Percentiles rank a stretch among this genome's conserved stretches.
phyloP scores from a whole-genome alignment of 2,888 invertebrate genomes.

The Microplitis manilae region DNA sequence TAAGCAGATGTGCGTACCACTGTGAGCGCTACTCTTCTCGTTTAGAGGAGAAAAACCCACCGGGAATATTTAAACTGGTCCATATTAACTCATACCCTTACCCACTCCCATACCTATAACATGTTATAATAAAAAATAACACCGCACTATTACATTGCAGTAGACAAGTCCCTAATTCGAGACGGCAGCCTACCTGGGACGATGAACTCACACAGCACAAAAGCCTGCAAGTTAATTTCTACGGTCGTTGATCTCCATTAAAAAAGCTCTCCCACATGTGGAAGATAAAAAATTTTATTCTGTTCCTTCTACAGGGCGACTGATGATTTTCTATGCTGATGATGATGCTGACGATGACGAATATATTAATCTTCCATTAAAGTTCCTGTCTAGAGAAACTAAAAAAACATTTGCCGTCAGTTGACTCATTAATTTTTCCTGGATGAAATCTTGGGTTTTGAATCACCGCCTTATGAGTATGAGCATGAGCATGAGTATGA shows the following conservation, averaged over 20 bases:
- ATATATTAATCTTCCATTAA: background rate
- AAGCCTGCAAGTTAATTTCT: background rate
- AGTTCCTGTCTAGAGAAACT: background rate
- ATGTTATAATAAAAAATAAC: too few relatives aligned
- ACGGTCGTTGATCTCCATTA: constrained; percentile 8
- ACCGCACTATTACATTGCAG: background rate
- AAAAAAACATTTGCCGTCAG: constrained; percentile 20
- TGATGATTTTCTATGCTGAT: too few relatives aligned
- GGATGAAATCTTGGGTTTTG: constrained; percentile 13
- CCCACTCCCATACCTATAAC: background rate
- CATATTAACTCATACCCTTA: constrained; percentile 10
- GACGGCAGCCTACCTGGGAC: constrained; percentile 39
- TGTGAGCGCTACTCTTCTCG: constrained; percentile 12
- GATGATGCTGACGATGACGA: background rate
- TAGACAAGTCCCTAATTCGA: background rate
- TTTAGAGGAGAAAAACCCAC: constrained; percentile 9
- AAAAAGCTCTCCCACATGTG: background rate
- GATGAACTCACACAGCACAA: constrained; percentile 40
- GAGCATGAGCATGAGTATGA: background rate
- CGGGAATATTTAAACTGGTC: constrained; percentile 26
- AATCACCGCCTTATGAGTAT: constrained; percentile 7
- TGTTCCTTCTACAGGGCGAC: too few relatives aligned
- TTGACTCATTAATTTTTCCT: constrained; percentile 23
- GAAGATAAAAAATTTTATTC: background rate
- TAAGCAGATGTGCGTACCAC: constrained; percentile 64